Percentiles rank a stretch among this genome's conserved stretches.
These are phyloP conservation scores for Drosophila mimica DNA, from an alignment of 2,888 invertebrate species.

Conservation along the genomic window DNA sequence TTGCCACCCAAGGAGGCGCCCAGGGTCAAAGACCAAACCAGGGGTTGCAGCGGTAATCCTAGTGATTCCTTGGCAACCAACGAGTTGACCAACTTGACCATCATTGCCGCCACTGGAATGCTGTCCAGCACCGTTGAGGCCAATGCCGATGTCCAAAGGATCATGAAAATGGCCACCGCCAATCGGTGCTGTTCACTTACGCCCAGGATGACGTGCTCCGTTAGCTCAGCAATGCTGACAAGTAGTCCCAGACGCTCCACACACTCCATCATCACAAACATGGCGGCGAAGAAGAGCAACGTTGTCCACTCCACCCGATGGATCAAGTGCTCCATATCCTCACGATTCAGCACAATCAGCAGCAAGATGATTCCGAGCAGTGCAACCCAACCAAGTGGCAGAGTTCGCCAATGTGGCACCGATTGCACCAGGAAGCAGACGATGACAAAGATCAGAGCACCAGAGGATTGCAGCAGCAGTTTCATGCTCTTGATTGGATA, in stretches of 20 bases:
- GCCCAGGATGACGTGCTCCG: constrained; percentile 88
- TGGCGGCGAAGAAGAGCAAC: constrained; percentile 84
- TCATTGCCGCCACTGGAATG: constrained; percentile 96
- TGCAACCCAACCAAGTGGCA: constrained; percentile 95
- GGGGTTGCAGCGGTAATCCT: constrained; percentile 90
- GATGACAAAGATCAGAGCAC: constrained; percentile 90
- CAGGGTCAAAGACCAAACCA: constrained; percentile 94
- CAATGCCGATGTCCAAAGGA: constrained; percentile 94
- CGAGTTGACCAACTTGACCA: constrained; percentile 92
- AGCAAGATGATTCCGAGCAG: constrained; percentile 92
- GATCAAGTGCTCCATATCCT: constrained; percentile 84
- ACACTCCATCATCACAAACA: constrained; percentile 86
- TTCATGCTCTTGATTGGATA: constrained; percentile 92
- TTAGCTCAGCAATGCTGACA: constrained; percentile 91
- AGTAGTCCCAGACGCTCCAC: constrained; percentile 92
- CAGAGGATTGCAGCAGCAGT: constrained; percentile 90
- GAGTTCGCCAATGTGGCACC: constrained; percentile 88
- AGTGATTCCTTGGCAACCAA: constrained; percentile 89
- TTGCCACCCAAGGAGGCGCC: constrained; percentile 96
- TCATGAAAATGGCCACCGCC: constrained; percentile 91
- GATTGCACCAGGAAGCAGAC: constrained; percentile 93
- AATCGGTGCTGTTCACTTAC: constrained; percentile 88
- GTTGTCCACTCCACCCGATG: constrained; percentile 85
- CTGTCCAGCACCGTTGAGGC: constrained; percentile 96
- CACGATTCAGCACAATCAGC: constrained; percentile 90